phyloP scores from a whole-genome alignment of 2,797 vertebrate genomes.

The Lepilemur septentrionalis region DNA sequence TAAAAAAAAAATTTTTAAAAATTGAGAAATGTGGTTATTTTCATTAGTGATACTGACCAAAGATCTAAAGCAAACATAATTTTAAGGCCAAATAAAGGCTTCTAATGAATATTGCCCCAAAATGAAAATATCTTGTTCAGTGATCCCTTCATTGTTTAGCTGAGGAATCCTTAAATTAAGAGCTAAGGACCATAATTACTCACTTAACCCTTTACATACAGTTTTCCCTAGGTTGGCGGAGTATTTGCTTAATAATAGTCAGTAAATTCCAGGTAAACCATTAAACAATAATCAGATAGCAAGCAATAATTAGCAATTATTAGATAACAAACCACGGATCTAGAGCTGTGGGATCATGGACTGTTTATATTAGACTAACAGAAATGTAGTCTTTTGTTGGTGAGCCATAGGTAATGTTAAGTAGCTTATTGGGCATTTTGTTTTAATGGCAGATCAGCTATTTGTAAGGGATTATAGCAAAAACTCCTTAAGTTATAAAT shows the following conservation, averaged over 20 bases:
- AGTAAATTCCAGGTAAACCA: neutral
- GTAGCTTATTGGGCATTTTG: neutral
- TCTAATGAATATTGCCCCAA: neutral
- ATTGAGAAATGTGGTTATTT: neutral
- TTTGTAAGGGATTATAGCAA: neutral
- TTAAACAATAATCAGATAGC: neutral
- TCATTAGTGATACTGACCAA: neutral
- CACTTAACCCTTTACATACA: neutral
- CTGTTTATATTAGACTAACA: neutral
- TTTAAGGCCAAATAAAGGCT: neutral
- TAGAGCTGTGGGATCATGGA: neutral
- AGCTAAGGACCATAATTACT: neutral
- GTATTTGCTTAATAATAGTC: neutral
- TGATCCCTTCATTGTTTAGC: neutral
- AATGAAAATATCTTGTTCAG: neutral
- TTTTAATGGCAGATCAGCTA: neutral
- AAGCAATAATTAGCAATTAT: neutral
- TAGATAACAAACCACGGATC: neutral
- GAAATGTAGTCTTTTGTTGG: neutral
- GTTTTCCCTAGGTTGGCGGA: neutral
- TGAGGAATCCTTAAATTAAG: neutral
- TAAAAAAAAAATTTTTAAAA: neutral
- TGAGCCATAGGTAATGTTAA: neutral
- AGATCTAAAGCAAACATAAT: neutral
- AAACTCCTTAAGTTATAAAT: neutral